A percentile compares a stretch with the other conserved stretches of the same genome.
phyloP scores from a whole-genome alignment of 2,797 vertebrate genomes.

The Phaenicophaeus curvirostris region DNA sequence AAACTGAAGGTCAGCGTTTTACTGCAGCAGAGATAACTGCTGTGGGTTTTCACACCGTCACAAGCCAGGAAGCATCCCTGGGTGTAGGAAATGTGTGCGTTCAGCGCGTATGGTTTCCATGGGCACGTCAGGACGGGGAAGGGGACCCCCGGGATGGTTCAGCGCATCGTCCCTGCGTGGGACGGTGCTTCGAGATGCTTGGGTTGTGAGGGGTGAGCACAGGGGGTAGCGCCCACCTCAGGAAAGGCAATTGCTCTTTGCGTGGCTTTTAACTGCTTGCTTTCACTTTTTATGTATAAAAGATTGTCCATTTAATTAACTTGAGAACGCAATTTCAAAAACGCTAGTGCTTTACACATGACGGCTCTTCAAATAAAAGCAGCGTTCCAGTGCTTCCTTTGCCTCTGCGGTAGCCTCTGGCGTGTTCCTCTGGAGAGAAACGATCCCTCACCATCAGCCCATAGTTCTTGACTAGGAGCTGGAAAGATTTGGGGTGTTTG shows the following conservation, averaged over 20 bases:
- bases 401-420: background rate
- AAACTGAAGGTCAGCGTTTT: conserved; percentile 50
- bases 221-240: conserved; percentile 21
- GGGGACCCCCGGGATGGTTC: rapidly evolving
- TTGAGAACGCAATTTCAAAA: conserved; percentile 84
- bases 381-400: conserved; percentile 60
- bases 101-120: rapidly evolving
- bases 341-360: conserved; percentile 84
- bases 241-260: conserved; percentile 64
- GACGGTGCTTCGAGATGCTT: background rate
- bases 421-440: background rate
- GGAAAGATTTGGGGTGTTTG: background rate
- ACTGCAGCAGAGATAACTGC: conserved; percentile 4
- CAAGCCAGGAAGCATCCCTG: rapidly evolving
- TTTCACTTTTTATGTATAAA: conserved; percentile 84
- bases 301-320: conserved; percentile 87
- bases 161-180: rapidly evolving
- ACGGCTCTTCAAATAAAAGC: conserved; percentile 83
- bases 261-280: conserved; percentile 78
- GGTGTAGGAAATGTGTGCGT: background rate
- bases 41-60: rapidly evolving
- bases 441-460: background rate
- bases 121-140: background rate
- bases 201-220: background rate
- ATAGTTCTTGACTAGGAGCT: rapidly evolving